phyloP scores from a whole-genome alignment of 2,113 vertebrate species.

The Pampusana beccarii region DNA sequence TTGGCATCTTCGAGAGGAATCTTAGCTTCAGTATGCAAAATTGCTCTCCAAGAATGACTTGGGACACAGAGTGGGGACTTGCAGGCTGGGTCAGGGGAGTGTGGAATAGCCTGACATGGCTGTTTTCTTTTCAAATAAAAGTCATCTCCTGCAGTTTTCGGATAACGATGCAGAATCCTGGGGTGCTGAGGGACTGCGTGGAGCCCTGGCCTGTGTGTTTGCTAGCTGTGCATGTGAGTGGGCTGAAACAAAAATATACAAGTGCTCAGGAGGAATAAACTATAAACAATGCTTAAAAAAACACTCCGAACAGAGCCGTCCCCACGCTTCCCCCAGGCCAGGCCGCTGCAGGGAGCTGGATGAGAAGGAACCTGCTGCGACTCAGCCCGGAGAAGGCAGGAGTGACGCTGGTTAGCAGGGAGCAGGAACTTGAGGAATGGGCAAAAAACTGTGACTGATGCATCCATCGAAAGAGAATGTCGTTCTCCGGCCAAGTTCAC shows the following conservation, averaged over 20 bases:
- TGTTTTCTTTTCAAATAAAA: slow-evolving; percentile 55
- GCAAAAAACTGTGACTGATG: slow-evolving; percentile 38
- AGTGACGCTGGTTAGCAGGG: slow-evolving; percentile 25
- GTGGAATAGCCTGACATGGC: neutral
- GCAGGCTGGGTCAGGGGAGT: neutral
- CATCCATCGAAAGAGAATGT: slow-evolving; percentile 23
- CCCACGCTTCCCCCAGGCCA: neutral
- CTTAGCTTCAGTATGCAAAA: neutral
- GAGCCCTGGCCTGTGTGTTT: slow-evolving; percentile 9
- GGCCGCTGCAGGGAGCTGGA: slow-evolving; percentile 11
- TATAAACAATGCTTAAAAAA: slow-evolving; percentile 55
- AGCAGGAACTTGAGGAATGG: slow-evolving; percentile 69
- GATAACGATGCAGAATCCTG: neutral
- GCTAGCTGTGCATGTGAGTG: slow-evolving; percentile 47
- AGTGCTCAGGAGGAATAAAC: slow-evolving; percentile 20
- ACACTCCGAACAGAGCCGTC: neutral
- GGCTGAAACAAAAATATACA: slow-evolving; percentile 50
- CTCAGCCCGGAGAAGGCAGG: neutral
- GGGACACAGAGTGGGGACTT: neutral
- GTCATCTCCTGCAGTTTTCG: neutral
- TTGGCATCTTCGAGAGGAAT: neutral
- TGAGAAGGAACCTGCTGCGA: slow-evolving; percentile 51
- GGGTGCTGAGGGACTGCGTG: neutral
- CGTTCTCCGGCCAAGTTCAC: neutral
- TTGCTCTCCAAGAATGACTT: neutral